These are phyloP conservation scores for Aphidius colemani DNA, from an alignment of 2,888 invertebrate genomes.

Conservation along the genomic window DNA sequence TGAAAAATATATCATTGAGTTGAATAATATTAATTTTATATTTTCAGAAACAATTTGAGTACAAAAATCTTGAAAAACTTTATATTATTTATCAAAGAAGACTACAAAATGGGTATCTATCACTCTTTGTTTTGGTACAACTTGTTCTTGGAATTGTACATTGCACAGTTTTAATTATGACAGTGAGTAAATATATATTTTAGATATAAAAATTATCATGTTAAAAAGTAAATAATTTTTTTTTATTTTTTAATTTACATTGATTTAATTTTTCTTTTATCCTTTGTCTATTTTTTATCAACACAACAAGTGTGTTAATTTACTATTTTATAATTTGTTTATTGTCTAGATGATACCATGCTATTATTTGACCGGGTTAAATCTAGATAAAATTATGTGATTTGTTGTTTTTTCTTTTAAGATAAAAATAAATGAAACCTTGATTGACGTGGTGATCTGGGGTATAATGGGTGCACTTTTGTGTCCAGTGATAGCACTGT, in stretches of 20 bases:
- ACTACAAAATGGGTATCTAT: slow-evolving; percentile 77
- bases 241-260: neutral
- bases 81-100: slow-evolving; percentile 78
- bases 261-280: neutral
- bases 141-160: slow-evolving; percentile 70
- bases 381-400: slow-evolving; percentile 3
- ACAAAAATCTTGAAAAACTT: slow-evolving; percentile 74
- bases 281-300: neutral
- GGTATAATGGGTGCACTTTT: slow-evolving; percentile 57
- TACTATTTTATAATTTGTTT: too few species aligned
- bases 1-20: neutral
- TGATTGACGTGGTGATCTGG: slow-evolving; percentile 62
- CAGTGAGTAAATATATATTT: slow-evolving; percentile 52
- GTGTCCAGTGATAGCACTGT: slow-evolving; percentile 60
- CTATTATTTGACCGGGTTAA: neutral
- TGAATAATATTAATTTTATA: slow-evolving; percentile 12
- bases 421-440: slow-evolving; percentile 48
- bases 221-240: too few species aligned
- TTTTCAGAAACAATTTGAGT: slow-evolving; percentile 76
- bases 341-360: neutral
- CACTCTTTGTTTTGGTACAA: slow-evolving; percentile 75
- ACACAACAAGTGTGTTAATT: slow-evolving; percentile 3
- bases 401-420: slow-evolving; percentile 35
- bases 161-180: slow-evolving; percentile 64
- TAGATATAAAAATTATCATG: neutral